A percentile compares a stretch with the other conserved stretches of the same genome.
phyloP scores from a whole-genome alignment of 2,888 invertebrate genomes.

The Eumerus sabulonum region DNA sequence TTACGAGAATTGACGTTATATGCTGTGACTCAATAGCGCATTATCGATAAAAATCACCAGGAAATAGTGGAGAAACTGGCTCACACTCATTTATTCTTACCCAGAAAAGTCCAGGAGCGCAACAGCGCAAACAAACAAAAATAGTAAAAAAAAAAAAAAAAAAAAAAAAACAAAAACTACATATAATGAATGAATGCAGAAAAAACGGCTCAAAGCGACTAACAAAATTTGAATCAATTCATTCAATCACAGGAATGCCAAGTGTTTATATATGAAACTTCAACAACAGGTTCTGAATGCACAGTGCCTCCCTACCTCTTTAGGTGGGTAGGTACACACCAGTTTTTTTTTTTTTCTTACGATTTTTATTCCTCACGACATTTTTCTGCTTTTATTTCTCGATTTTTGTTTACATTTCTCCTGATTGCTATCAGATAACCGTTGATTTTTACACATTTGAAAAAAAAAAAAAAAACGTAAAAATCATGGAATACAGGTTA shows the following conservation, averaged over 20 bases:
- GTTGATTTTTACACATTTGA: constrained; percentile 42
- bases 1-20: no score
- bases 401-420: constrained; percentile 62
- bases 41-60: no score
- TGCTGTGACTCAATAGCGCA: no score
- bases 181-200: no score
- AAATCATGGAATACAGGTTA: constrained; percentile 49
- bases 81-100: no score
- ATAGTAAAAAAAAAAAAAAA: no score
- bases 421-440: constrained; percentile 58
- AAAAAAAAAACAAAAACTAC: no score
- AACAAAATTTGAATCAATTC: not conserved
- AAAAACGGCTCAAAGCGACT: no score
- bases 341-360: not conserved
- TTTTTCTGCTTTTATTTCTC: not conserved
- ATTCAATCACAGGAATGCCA: not conserved
- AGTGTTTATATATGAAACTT: constrained; percentile 10
- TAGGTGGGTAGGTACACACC: constrained; percentile 33
- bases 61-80: no score
- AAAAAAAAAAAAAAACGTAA: constrained; percentile 42
- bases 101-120: no score
- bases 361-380: no score
- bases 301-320: constrained; percentile 9
- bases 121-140: no score
- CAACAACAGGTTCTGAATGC: constrained; percentile 56